phyloP scores from a whole-genome alignment of 2,888 invertebrate genomes.

The Apotomis capreana region DNA sequence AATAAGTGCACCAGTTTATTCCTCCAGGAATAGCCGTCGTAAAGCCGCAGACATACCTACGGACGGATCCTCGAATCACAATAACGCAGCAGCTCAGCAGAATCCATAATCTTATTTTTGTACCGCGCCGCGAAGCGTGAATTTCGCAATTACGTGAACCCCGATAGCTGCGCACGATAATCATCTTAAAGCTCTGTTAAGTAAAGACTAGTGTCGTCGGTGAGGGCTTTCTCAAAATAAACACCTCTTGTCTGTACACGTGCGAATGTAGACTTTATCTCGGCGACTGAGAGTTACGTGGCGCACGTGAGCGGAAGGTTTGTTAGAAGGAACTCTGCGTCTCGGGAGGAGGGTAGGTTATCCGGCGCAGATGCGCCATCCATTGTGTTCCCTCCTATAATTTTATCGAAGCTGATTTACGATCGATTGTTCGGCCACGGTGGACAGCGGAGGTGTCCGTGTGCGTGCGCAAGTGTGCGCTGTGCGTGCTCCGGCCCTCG shows the following conservation, averaged over 20 bases:
- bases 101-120: constrained; percentile 84
- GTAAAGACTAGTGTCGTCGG: constrained; percentile 65
- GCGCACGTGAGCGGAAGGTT: constrained; percentile 64
- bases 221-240: constrained; percentile 74
- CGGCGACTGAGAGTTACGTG: constrained; percentile 71
- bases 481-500: constrained; percentile 56
- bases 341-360: constrained; percentile 70
- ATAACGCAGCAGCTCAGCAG: constrained; percentile 81
- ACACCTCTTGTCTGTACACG: constrained; percentile 80
- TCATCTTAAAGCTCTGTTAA: constrained; percentile 56
- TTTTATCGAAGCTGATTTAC: constrained; percentile 84
- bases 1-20: constrained; percentile 78
- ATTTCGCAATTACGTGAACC: constrained; percentile 81
- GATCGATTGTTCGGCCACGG: constrained; percentile 81
- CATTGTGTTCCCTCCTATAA: constrained; percentile 83
- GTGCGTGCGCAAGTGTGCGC: constrained; percentile 69
- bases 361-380: constrained; percentile 73
- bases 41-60: constrained; percentile 81
- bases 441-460: constrained; percentile 73
- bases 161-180: constrained; percentile 57
- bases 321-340: constrained; percentile 76
- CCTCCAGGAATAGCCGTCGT: constrained; percentile 82
- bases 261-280: constrained; percentile 81
- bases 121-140: constrained; percentile 83
- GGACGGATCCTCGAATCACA: constrained; percentile 84